Percentiles rank a stretch among this genome's conserved stretches.
phyloP scores from a whole-genome alignment of 1,140 invertebrate species.

The Conus ventricosus region DNA sequence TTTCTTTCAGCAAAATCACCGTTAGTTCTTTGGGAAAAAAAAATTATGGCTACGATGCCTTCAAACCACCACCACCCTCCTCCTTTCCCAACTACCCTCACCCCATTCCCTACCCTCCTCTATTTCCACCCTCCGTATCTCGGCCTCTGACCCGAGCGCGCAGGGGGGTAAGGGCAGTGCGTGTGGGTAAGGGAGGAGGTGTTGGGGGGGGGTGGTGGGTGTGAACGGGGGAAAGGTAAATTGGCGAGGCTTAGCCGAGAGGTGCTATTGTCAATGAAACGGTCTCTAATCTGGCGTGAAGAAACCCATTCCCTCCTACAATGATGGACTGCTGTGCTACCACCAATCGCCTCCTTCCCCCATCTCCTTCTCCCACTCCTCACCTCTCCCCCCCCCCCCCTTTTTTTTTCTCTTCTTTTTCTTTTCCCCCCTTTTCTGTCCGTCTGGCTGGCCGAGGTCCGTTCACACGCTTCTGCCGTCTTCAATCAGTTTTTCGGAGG shows the following conservation, averaged over 20 bases:
- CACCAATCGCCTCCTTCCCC: no score
- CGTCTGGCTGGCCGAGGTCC: no score
- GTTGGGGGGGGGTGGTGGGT: neutral
- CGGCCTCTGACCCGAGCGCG: neutral
- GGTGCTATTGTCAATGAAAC: constrained; percentile 20
- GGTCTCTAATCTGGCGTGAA: constrained; percentile 19
- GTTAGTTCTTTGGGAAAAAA: no score
- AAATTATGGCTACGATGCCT: no score
- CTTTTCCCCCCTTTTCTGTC: no score
- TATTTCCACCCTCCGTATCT: neutral
- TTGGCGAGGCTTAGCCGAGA: neutral
- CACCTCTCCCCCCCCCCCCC: neutral
- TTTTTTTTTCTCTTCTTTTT: no score
- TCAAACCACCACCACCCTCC: no score
- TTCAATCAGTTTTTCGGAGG: no score
- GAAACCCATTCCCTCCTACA: constrained; percentile 1
- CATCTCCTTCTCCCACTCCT: neutral
- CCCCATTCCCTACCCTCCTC: neutral
- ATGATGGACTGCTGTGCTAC: neutral
- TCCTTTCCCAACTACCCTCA: neutral
- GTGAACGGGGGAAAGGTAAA: neutral
- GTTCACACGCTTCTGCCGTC: no score
- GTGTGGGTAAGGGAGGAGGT: neutral
- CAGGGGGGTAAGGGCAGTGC: neutral
- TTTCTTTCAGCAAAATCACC: no score